Conservation (phyloP, 2,797 vertebrate species). For the Botia almorhae region DNA sequence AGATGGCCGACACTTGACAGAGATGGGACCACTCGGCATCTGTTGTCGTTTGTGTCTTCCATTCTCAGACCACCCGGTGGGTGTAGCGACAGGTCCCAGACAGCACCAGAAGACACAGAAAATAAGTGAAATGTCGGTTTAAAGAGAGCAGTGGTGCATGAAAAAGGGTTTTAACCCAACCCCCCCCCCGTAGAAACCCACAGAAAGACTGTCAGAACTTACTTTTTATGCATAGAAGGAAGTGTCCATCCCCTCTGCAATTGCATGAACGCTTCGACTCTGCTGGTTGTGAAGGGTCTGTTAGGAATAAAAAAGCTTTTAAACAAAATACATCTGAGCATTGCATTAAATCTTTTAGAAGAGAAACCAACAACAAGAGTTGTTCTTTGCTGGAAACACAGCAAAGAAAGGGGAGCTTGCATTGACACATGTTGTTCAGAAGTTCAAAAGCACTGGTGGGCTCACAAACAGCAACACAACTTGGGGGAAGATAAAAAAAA, state of each 20-base stretch:
- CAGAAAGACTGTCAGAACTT: slow-evolving; percentile 7
- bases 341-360: slow-evolving; percentile 1
- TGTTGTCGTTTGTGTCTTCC: slow-evolving; percentile 48
- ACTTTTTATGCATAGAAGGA: background rate
- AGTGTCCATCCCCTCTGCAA: background rate
- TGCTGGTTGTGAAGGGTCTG: background rate
- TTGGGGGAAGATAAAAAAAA: background rate
- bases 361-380: background rate
- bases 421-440: background rate
- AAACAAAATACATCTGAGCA: background rate
- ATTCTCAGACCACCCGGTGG: slow-evolving; percentile 29
- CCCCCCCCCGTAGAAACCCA: slow-evolving; percentile 1
- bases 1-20: slow-evolving; percentile 32
- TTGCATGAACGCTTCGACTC: background rate
- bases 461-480: background rate
- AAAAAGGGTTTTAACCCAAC: slow-evolving; percentile 29
- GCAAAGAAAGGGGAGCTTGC: background rate
- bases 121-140: slow-evolving; percentile 27
- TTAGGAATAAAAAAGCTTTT: slow-evolving; percentile 2
- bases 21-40: slow-evolving; percentile 41
- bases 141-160: background rate
- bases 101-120: slow-evolving; percentile 44
- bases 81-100: slow-evolving; percentile 49
- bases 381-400: background rate
- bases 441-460: background rate